A percentile compares a stretch with the other conserved stretches of the same genome.
These are phyloP conservation scores for Colistium nudipinnis DNA, from an alignment of 2,113 vertebrate species.

Conservation along the genomic window DNA sequence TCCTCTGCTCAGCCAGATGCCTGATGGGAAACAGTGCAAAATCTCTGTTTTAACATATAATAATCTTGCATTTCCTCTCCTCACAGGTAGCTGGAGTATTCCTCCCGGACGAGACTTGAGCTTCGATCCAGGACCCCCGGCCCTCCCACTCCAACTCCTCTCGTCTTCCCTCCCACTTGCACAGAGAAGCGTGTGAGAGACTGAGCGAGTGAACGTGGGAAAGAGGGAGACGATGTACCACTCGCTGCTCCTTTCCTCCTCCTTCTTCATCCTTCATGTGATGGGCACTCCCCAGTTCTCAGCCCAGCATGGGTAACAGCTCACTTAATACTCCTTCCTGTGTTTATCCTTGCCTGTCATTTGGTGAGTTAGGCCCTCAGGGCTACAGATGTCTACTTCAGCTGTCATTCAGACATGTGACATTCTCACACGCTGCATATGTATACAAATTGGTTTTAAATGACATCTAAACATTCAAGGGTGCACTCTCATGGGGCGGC, in stretches of 20 bases:
- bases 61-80: constrained; percentile 1
- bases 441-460: not conserved
- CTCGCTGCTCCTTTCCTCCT: constrained; percentile 74
- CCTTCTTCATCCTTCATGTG: constrained; percentile 78
- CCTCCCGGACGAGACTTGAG: constrained; percentile 49
- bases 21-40: not conserved
- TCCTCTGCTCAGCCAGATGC: not conserved
- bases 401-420: constrained; percentile 22
- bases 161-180: constrained; percentile 41
- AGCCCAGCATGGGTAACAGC: constrained; percentile 78
- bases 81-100: constrained; percentile 62
- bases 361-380: not conserved
- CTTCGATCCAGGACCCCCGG: constrained; percentile 1
- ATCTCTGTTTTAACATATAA: not conserved
- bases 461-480: constrained; percentile 9
- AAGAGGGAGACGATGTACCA: constrained; percentile 77
- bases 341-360: constrained; percentile 57
- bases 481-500: constrained; percentile 11
- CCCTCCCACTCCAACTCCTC: constrained; percentile 1
- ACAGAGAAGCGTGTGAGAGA: constrained; percentile 59
- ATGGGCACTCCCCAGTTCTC: constrained; percentile 70
- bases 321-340: constrained; percentile 39
- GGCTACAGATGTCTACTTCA: constrained; percentile 9
- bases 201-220: constrained; percentile 64
- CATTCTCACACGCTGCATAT: constrained; percentile 10